phyloP scores from a whole-genome alignment of 37 sponge, comb jelly and placozoan species.

The Bolinopsis microptera region DNA sequence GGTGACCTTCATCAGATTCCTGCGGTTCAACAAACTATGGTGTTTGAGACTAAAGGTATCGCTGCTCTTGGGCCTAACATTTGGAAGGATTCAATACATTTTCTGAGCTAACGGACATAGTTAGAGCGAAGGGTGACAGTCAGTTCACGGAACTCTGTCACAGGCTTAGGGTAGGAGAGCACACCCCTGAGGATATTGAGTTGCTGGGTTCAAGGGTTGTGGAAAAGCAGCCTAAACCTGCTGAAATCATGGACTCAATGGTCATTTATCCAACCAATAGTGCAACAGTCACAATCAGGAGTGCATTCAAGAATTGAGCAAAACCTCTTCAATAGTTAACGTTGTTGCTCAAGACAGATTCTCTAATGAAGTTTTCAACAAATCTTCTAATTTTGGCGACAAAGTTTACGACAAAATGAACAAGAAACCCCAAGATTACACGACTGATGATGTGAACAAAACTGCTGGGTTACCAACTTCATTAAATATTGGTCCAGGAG shows the following conservation, averaged over 20 bases:
- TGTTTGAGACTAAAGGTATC: neutral
- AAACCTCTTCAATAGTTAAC: neutral
- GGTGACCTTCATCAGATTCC: conserved; percentile 1
- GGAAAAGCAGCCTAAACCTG: neutral
- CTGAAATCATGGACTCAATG: neutral
- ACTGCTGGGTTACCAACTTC: neutral
- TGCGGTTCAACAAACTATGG: neutral
- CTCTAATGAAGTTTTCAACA: neutral
- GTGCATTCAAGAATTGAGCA: neutral
- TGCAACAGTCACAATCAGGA: neutral
- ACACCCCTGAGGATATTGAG: neutral
- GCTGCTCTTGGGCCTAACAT: neutral
- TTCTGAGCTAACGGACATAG: neutral
- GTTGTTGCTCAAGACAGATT: neutral
- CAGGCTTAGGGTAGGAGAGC: neutral
- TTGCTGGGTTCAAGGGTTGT: neutral
- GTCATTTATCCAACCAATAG: neutral
- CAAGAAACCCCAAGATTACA: neutral
- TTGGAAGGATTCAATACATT: neutral
- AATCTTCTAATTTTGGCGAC: neutral
- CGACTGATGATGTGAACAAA: neutral
- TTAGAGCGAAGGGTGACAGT: neutral
- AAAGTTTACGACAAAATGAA: neutral
- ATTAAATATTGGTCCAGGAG: neutral
- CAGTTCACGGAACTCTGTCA: neutral